phyloP scores from a whole-genome alignment of 1,140 invertebrate species.

The Hydropsyche tenuis region DNA sequence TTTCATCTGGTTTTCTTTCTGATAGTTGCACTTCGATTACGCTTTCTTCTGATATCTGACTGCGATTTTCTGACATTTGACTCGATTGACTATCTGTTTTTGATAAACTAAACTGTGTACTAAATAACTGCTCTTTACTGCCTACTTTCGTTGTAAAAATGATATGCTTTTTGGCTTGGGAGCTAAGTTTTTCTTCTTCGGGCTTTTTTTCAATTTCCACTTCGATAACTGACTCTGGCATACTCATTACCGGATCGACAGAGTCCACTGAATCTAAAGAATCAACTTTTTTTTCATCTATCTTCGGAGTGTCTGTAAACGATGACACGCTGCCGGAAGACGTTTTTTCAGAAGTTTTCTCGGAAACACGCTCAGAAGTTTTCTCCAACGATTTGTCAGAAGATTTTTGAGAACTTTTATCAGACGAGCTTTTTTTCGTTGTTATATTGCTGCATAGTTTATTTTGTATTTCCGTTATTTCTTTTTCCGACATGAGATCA shows the following conservation, averaged over 20 bases:
- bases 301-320: constrained; percentile 16
- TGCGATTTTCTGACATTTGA: constrained; percentile 56
- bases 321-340: constrained; percentile 12
- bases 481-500: constrained; percentile 47
- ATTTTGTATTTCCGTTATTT: constrained; percentile 42
- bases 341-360: constrained; percentile 19
- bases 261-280: neutral
- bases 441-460: constrained; percentile 43
- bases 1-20: constrained; percentile 40
- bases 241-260: constrained; percentile 11
- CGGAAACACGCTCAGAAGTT: constrained; percentile 31
- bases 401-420: constrained; percentile 28
- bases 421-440: constrained; percentile 40
- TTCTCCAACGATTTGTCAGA: constrained; percentile 35
- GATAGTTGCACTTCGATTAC: constrained; percentile 46
- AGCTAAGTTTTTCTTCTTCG: constrained; percentile 46
- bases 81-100: constrained; percentile 61
- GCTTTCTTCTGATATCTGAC: constrained; percentile 50
- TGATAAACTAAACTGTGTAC: constrained; percentile 59
- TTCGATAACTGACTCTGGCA: constrained; percentile 16
- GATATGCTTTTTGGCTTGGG: constrained; percentile 53
- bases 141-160: constrained; percentile 59
- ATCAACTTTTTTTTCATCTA: neutral
- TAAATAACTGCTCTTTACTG: constrained; percentile 59
- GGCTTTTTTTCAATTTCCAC: constrained; percentile 29